Conservation (phyloP, 2,888 invertebrate genomes). For the Ophonus ardosiacus region DNA sequence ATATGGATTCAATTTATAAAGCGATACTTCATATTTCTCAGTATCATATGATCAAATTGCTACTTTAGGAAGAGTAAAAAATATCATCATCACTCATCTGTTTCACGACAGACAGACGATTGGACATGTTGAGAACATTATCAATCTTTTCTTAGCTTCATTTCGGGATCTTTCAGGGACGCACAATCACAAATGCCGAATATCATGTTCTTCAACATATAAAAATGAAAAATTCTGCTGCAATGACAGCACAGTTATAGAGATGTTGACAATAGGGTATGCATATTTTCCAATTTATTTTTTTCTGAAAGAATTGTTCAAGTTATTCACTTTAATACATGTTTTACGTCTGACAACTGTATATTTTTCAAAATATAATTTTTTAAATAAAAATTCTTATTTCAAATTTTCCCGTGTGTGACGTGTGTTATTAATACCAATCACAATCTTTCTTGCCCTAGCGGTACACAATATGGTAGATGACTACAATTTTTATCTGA, state of each 20-base stretch:
- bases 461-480: too few species aligned
- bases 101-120: slow-evolving; percentile 54
- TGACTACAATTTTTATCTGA: too few species aligned
- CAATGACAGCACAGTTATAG: background rate
- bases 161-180: slow-evolving; percentile 49
- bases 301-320: too few species aligned
- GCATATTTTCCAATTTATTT: too few species aligned
- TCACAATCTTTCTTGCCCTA: too few species aligned
- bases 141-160: slow-evolving; percentile 60
- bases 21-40: slow-evolving; percentile 43
- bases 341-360: too few species aligned
- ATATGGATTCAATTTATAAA: slow-evolving; percentile 45
- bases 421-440: too few species aligned
- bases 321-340: too few species aligned
- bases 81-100: slow-evolving; percentile 62
- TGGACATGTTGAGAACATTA: slow-evolving; percentile 62
- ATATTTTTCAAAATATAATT: too few species aligned
- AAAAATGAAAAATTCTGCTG: background rate
- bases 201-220: slow-evolving; percentile 26
- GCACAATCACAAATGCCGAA: slow-evolving; percentile 51
- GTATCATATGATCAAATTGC: slow-evolving; percentile 58
- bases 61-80: slow-evolving; percentile 55
- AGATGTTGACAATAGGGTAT: background rate
- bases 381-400: too few species aligned
- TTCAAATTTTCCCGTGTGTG: too few species aligned